A percentile compares a stretch with the other conserved stretches of the same genome.
Evolutionary conservation across 1,140 invertebrate species (phyloP).

Genomic region (Trissolcus basalis): DNA sequence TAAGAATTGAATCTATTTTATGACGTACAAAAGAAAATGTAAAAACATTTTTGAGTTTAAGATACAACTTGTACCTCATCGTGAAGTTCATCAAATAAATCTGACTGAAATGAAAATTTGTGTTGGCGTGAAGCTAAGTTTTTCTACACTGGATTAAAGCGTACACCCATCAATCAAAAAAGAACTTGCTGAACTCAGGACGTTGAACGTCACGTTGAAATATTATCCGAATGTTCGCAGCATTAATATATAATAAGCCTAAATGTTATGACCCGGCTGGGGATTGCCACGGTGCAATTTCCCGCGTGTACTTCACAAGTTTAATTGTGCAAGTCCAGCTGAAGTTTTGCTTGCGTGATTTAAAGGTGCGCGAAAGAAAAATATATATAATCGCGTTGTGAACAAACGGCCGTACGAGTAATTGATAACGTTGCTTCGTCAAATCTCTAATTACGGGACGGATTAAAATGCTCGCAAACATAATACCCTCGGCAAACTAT

Average conservation of each 20-base stretch:
- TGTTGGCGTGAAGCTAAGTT: no score
- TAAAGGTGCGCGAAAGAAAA: slow-evolving; percentile 16
- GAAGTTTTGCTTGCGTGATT: slow-evolving; percentile 31
- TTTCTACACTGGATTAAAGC: slow-evolving; percentile 2
- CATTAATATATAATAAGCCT: slow-evolving; percentile 21
- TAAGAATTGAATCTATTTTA: no score
- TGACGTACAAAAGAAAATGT: no score
- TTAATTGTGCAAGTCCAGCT: slow-evolving; percentile 32
- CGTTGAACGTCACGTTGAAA: slow-evolving; percentile 8
- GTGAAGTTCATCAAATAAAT: no score
- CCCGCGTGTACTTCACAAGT: slow-evolving; percentile 19
- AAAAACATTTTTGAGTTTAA: no score
- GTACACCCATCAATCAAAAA: slow-evolving; percentile 6
- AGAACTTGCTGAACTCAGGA: background rate
- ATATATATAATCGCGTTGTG: slow-evolving; percentile 17
- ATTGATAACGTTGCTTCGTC: no score
- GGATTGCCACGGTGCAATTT: slow-evolving; percentile 19
- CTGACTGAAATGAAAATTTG: no score
- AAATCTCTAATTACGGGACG: background rate
- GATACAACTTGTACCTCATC: no score
- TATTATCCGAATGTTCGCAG: slow-evolving; percentile 6
- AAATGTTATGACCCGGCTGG: slow-evolving; percentile 14
- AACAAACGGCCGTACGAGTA: background rate
- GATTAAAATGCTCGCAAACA: background rate
- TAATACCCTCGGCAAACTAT: slow-evolving; percentile 4